Base-by-base conservation (phyloP, 1,140 invertebrate genomes). In the Brachionus sp. region DNA sequence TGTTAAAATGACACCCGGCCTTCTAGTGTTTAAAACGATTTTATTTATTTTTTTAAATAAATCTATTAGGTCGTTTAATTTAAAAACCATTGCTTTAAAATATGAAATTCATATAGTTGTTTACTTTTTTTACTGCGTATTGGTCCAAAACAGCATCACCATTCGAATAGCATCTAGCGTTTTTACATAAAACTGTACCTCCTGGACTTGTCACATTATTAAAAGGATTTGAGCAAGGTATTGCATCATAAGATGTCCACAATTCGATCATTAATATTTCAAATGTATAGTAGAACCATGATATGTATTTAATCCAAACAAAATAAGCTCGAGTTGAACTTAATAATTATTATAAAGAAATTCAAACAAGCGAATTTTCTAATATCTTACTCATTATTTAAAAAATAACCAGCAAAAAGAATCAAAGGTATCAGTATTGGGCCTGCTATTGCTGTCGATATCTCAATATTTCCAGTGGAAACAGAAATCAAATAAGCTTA, bases 341-440 rank as follows among this genome's bases (percentile, higher is more conserved):
- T 42, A 25, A 6, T 62, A 9, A 62, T 25, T 9, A 53, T 29
- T 53, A 16, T 53, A 0, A 42, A 7, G 5, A 53, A 80, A 42
- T 35, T 64, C 3, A 80, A 35, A n/a, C 0, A 39, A 44, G 0
- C 35, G 42, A 39, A 10, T 9, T 37, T 39, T 42, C 1, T 57
- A 9, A 78, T 53, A 16, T 10, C n/a, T 9, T 64, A 80, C 77
- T 66, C 57, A 46, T 92, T 92, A 87, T 98, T 98, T 19, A 98
- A 89, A 88, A 97, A 98, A 89, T 97, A 98, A 62, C 96, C 96
- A 77, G 95, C 95, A 87, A 98, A 97, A 12, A 98, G 88, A 87
- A 98, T 90, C 87, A 98, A 93, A 0, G 96, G 95, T 84, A 97
- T 94, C 66, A 97, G 92, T 23, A 97, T 90, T 1, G 95, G 94